Base-by-base conservation (phyloP, 2,888 invertebrate genomes). In the Lasioglossum morio region DNA sequence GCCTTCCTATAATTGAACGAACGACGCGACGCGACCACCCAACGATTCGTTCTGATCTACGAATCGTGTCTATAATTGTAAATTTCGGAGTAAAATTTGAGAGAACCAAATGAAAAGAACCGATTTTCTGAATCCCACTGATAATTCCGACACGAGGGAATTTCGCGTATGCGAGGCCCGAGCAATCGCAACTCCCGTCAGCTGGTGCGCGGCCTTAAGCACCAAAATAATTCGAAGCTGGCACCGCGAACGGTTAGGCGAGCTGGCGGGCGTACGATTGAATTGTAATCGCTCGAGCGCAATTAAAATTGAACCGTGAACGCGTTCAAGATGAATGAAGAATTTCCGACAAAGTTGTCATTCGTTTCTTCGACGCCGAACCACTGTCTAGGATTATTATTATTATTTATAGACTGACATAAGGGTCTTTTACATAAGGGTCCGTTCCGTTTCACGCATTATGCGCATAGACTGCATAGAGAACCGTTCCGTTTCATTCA, bases 211-310 rank as follows among this genome's bases (percentile, higher is more conserved):
- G 87, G 82, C 88, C 87, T 90, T 90, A 87, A 80, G 84, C 77
- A 88, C 90, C 46, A 79, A 86, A 90, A 90, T 90, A 90, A 89
- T 90, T 82, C 77, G 79, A 86, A 88, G 60, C 87, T 89, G 88
- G 86, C 89, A 82, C 76, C 77, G 43, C 73, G 84, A 85, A 79
- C 82, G 84, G 81, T 83, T 89, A 88, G 86, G 85, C 85, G 84
- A 75, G 43, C 60, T 80, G 63, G 72, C 70, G 75, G 27, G 77
- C 72, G 37, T 66, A 72, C 37, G 80, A 60, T 73, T 40, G 74
- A 40, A 34, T 27, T 37, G 60, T 79, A 79, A 74, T 78, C 53
- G 70, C 4, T 72, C 81, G 73, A 76, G 77, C 79, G 72, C 81
- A 83, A 83, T 77, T 70, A 70, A n/a, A 70, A 70, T 37, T 19